Percentiles rank a stretch among this genome's conserved stretches.
phyloP scores from a whole-genome alignment of 2,113 vertebrate genomes.

The Cynocephalus volans region DNA sequence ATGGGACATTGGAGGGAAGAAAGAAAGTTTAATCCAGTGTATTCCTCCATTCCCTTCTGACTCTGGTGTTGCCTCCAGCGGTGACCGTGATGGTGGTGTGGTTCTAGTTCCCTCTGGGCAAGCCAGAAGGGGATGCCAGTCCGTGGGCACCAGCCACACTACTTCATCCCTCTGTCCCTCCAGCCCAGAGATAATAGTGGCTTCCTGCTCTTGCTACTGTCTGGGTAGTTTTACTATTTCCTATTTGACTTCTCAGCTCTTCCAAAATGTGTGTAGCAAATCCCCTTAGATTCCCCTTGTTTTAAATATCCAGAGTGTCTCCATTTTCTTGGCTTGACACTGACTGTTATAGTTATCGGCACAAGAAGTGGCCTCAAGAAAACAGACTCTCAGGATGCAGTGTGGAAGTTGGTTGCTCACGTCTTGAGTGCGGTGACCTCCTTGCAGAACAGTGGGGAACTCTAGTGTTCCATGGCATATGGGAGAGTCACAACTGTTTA shows the following conservation, averaged over 20 bases:
- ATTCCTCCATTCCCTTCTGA: fast-evolving
- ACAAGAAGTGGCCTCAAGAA: background rate
- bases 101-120: background rate
- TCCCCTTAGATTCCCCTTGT: background rate
- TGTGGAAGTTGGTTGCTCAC: background rate
- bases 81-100: background rate
- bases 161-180: background rate
- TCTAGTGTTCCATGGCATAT: too few relatives aligned
- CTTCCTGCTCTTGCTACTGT: background rate
- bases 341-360: background rate
- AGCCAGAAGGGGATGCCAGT: too few relatives aligned
- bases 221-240: background rate
- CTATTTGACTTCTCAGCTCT: background rate
- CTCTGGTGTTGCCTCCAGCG: too few relatives aligned
- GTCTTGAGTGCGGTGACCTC: background rate
- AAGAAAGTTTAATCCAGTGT: background rate
- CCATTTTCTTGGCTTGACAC: background rate
- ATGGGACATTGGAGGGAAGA: background rate
- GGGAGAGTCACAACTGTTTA: background rate
- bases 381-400: background rate
- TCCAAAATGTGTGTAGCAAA: background rate
- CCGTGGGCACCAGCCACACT: background rate
- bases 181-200: background rate
- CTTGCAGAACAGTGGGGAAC: background rate
- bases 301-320: background rate